Evolutionary conservation across 2,888 invertebrate genomes (phyloP).

Genomic region (Ommatoiulus sabulosus): DNA sequence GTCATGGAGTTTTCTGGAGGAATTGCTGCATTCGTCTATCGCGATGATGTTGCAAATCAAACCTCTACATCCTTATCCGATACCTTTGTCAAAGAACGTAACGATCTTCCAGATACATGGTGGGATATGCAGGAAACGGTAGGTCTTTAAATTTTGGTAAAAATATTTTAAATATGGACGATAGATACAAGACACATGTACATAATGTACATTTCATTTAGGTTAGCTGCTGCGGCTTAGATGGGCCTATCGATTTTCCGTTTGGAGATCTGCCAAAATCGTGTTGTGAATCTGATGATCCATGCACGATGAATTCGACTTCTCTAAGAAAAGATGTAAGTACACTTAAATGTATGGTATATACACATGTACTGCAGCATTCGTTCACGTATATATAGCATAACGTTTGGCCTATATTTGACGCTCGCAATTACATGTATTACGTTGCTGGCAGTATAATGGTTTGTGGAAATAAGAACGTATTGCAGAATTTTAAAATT

Average conservation of each 20-base stretch:
- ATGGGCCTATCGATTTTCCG: neutral
- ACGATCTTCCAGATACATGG: neutral
- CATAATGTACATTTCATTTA: neutral
- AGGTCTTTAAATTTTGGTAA: neutral
- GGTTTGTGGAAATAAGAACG: no score
- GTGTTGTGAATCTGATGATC: neutral
- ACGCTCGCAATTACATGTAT: no score
- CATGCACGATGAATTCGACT: no score
- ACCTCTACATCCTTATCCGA: neutral
- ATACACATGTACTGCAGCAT: no score
- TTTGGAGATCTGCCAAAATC: neutral
- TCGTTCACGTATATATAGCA: no score
- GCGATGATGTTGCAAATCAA: neutral
- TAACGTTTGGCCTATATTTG: no score
- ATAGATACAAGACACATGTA: neutral
- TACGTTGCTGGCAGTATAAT: no score
- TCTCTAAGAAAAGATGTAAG: no score
- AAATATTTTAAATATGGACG: neutral
- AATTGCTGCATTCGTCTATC: constrained; percentile 55
- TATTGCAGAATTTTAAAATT: no score
- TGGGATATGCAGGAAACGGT: constrained; percentile 19
- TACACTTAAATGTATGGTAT: no score
- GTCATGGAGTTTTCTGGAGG: constrained; percentile 55
- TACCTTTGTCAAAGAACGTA: neutral
- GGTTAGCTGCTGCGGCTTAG: neutral